A percentile compares a stretch with the other conserved stretches of the same genome.
phyloP scores from a whole-genome alignment of 2,797 vertebrate species.

The Lepidocolaptes lacrymiger region DNA sequence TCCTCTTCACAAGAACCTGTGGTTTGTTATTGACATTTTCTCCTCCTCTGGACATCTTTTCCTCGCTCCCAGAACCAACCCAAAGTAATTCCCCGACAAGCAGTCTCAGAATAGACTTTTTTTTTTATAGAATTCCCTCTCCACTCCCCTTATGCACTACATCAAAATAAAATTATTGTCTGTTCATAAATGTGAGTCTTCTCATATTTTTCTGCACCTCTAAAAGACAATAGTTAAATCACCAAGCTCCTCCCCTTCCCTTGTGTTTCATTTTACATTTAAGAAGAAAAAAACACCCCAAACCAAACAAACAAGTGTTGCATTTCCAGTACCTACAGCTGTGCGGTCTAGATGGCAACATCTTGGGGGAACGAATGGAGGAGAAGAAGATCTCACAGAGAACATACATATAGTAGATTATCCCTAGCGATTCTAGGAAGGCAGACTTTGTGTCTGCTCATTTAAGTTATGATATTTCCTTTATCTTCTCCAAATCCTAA shows the following conservation, averaged over 20 bases:
- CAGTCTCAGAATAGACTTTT: background rate
- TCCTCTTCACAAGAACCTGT: background rate
- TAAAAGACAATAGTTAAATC: background rate
- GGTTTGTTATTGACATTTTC: conserved; percentile 17
- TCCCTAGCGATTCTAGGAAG: background rate
- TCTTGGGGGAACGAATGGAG: background rate
- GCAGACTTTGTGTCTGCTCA: background rate
- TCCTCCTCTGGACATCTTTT: background rate
- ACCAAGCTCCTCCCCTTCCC: background rate
- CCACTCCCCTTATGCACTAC: background rate
- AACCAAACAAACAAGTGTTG: background rate
- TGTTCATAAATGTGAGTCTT: background rate
- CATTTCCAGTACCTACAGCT: background rate
- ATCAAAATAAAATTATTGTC: background rate
- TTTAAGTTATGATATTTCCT: background rate
- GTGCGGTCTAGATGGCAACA: background rate
- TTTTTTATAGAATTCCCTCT: background rate
- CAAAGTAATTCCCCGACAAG: conserved; percentile 20
- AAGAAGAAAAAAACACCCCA: background rate
- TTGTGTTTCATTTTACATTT: background rate
- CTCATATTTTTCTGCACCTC: background rate
- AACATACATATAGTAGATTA: background rate
- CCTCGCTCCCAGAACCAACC: background rate
- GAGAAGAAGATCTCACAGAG: background rate
- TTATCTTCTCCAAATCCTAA: background rate